A percentile compares a stretch with the other conserved stretches of the same genome.
Conservation (phyloP, 2,113 vertebrate genomes). For the Leptobrachium ailaonicum region DNA sequence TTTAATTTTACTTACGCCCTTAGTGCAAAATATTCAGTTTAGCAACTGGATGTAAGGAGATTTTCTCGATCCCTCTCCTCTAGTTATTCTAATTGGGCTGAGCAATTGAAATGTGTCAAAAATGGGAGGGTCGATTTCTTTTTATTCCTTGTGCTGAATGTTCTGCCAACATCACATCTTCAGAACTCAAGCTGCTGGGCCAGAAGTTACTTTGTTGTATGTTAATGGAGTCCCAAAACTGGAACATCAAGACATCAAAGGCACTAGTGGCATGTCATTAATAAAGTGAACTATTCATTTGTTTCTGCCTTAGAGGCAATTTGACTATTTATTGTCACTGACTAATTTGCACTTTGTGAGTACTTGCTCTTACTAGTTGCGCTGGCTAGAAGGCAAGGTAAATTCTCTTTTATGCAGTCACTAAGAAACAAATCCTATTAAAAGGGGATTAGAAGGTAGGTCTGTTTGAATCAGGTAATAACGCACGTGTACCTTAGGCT, state of each 20-base stretch:
- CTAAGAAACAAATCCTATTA: slow-evolving; percentile 64
- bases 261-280: slow-evolving; percentile 70
- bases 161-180: slow-evolving; percentile 74
- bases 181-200: slow-evolving; percentile 66
- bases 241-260: slow-evolving; percentile 79
- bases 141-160: slow-evolving; percentile 73
- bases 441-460: slow-evolving; percentile 62
- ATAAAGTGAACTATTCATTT: slow-evolving; percentile 62
- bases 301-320: slow-evolving; percentile 68
- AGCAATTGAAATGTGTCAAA: slow-evolving; percentile 63
- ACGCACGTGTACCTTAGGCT: background rate
- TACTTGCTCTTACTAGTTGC: slow-evolving; percentile 59
- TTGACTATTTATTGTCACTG: slow-evolving; percentile 68
- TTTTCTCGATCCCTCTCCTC: slow-evolving; percentile 68
- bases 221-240: slow-evolving; percentile 69
- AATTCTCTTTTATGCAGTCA: slow-evolving; percentile 57
- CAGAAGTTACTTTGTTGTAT: slow-evolving; percentile 62
- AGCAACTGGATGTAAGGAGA: slow-evolving; percentile 53
- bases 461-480: background rate
- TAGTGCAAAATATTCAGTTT: slow-evolving; percentile 60
- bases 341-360: slow-evolving; percentile 72
- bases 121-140: slow-evolving; percentile 69
- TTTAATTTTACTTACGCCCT: slow-evolving; percentile 63
- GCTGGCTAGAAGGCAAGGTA: slow-evolving; percentile 57
- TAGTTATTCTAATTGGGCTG: slow-evolving; percentile 63